Conservation (phyloP, 2,113 vertebrate genomes). For the Polyodon spathula region DNA sequence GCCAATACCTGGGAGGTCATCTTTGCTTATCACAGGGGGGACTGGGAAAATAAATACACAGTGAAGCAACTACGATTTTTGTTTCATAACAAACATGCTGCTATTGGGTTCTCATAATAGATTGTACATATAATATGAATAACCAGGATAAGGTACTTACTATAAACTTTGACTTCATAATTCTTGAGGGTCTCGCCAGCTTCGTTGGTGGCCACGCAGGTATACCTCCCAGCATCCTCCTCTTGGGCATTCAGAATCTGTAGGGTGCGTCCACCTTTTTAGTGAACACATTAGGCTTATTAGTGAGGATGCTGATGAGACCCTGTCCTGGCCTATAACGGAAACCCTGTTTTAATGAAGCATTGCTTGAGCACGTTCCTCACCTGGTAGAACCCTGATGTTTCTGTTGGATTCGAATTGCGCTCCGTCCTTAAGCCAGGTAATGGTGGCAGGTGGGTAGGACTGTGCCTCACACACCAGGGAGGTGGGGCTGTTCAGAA, state of each 20-base stretch:
- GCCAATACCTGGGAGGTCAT: slow-evolving; percentile 61
- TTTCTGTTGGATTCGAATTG: slow-evolving; percentile 70
- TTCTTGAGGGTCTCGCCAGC: slow-evolving; percentile 82
- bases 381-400: slow-evolving; percentile 85
- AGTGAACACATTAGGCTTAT: no score
- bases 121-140: no score
- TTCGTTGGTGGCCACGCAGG: slow-evolving; percentile 87
- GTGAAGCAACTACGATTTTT: background rate
- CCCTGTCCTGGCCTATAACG: no score
- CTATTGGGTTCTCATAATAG: no score
- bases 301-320: no score
- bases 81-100: no score
- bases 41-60: slow-evolving; percentile 48
- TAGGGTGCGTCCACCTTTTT: slow-evolving; percentile 75
- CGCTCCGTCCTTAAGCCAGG: slow-evolving; percentile 82
- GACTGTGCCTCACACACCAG: slow-evolving; percentile 86
- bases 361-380: background rate
- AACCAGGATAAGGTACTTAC: slow-evolving; percentile 52
- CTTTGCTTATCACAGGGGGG: slow-evolving; percentile 83
- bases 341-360: no score
- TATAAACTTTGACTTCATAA: slow-evolving; percentile 85
- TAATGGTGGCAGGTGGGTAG: slow-evolving; percentile 80
- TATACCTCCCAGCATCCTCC: slow-evolving; percentile 75
- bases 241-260: slow-evolving; percentile 83
- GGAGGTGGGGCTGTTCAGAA: slow-evolving; percentile 80